Evolutionary conservation across 2,113 vertebrate species (phyloP).

Genomic region (Tachysurus fulvidraco): DNA sequence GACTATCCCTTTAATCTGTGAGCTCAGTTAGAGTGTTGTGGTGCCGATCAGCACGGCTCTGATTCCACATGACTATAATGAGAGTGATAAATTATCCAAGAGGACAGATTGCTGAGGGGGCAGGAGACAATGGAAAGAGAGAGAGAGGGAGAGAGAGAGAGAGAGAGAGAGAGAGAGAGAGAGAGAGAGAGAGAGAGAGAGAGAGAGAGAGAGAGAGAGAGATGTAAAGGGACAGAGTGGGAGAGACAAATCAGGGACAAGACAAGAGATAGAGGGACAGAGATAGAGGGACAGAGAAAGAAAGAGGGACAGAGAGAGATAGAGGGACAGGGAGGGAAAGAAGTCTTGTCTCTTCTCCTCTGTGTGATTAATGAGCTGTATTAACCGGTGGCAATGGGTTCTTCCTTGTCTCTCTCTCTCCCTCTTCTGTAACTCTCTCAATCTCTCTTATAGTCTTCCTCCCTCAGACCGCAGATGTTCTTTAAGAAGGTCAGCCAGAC

Average conservation of each 20-base stretch:
- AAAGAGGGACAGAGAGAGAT: background rate
- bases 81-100: constrained; percentile 36
- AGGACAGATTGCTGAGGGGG: constrained; percentile 24
- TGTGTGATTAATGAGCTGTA: constrained; percentile 3
- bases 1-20: background rate
- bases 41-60: background rate
- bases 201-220: background rate
- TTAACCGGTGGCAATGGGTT: background rate
- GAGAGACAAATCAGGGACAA: background rate
- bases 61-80: constrained; percentile 14
- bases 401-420: background rate
- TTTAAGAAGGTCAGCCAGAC: constrained; percentile 23
- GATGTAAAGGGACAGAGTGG: background rate
- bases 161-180: too few species aligned
- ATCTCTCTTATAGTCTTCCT: background rate
- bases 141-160: background rate
- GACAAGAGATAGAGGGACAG: background rate
- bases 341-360: background rate
- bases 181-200: background rate
- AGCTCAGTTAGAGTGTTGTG: background rate
- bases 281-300: background rate
- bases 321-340: background rate
- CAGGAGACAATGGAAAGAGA: background rate
- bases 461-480: constrained; percentile 4
- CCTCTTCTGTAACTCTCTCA: background rate